Conservation (phyloP, 2,888 invertebrate genomes). For the Agrypnus murinus region DNA sequence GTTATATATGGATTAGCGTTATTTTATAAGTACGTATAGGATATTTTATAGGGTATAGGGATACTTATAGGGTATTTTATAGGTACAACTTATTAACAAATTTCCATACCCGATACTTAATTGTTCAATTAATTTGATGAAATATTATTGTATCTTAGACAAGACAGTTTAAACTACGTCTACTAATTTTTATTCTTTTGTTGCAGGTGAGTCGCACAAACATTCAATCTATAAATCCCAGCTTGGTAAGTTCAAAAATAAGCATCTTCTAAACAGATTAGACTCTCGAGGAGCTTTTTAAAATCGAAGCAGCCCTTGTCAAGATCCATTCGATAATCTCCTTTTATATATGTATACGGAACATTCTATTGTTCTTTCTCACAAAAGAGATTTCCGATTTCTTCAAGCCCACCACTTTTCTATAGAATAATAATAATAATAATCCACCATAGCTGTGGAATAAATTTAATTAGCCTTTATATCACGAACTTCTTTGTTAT, state of each 20-base stretch:
- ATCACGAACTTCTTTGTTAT: slow-evolving; percentile 19
- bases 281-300: background rate
- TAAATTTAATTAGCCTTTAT: slow-evolving; percentile 23
- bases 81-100: too few relatives aligned
- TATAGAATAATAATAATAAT: slow-evolving; percentile 6
- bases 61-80: too few relatives aligned
- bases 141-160: too few relatives aligned
- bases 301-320: background rate
- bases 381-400: slow-evolving; percentile 15
- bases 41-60: too few relatives aligned
- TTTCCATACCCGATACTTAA: too few relatives aligned
- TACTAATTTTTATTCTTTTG: slow-evolving; percentile 2
- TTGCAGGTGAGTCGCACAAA: background rate
- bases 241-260: background rate
- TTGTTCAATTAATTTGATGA: too few relatives aligned
- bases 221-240: background rate
- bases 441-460: background rate
- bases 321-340: slow-evolving; percentile 4
- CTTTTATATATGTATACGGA: background rate
- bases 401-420: slow-evolving; percentile 1
- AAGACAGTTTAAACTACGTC: too few relatives aligned
- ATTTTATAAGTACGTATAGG: too few relatives aligned
- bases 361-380: slow-evolving; percentile 2
- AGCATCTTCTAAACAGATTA: background rate
- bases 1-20: too few relatives aligned